These are phyloP conservation scores for Leptopilina myrica DNA, from an alignment of 2,888 invertebrate genomes.

Conservation along the genomic window DNA sequence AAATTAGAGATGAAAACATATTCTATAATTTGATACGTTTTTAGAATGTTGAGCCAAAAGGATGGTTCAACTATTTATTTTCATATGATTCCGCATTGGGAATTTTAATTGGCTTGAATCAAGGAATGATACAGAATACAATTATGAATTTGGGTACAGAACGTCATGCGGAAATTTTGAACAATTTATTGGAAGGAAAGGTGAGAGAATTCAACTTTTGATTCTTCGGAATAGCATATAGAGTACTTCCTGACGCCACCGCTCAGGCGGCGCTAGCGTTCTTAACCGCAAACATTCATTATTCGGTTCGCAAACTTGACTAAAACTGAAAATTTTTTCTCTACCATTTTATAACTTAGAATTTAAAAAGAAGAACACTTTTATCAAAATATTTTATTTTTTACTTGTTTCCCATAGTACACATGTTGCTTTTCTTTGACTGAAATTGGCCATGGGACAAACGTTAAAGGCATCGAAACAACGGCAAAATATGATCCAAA, in stretches of 20 bases:
- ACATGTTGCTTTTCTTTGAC: conserved; percentile 93
- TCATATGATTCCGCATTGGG: conserved; percentile 73
- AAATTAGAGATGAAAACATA: neutral
- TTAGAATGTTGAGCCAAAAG: conserved; percentile 67
- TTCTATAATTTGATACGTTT: conserved; percentile 79
- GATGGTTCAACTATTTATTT: conserved; percentile 63
- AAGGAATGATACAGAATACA: conserved; percentile 77
- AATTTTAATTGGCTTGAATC: conserved; percentile 71
- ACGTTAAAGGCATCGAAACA: conserved; percentile 93
- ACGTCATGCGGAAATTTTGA: conserved; percentile 73
- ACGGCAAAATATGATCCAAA: conserved; percentile 90
- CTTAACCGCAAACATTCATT: too few relatives aligned
- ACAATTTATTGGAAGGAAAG: conserved; percentile 67
- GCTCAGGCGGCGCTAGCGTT: too few relatives aligned
- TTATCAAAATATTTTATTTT: too few relatives aligned
- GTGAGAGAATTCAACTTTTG: too few relatives aligned
- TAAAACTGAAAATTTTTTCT: too few relatives aligned
- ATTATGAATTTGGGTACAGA: conserved; percentile 77
- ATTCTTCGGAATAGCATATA: too few relatives aligned
- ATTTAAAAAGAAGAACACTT: too few relatives aligned
- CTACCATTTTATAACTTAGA: too few relatives aligned
- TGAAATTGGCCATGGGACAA: conserved; percentile 96
- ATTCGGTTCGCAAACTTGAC: too few relatives aligned
- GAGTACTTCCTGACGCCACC: too few relatives aligned
- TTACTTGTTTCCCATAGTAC: conserved; percentile 75